Evolutionary conservation across 2,113 vertebrate genomes (phyloP).

Genomic region (Anarrhichthys ocellatus): DNA sequence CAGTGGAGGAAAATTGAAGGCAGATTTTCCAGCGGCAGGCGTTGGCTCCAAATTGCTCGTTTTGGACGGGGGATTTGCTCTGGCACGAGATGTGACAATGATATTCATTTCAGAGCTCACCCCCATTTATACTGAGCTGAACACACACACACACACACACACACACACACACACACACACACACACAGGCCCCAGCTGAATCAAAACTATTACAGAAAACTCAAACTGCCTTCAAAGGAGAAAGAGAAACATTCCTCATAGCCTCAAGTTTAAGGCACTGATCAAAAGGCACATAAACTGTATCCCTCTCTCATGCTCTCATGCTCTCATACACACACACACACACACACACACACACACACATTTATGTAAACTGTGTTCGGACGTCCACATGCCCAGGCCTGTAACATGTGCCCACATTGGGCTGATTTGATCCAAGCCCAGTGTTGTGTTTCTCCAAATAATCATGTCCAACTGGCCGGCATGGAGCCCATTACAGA

Average conservation of each 20-base stretch:
- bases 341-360: slow-evolving; percentile 20
- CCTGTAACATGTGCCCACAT: slow-evolving; percentile 42
- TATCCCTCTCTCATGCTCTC: slow-evolving; percentile 12
- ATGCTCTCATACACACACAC: slow-evolving; percentile 8
- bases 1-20: slow-evolving; percentile 78
- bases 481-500: slow-evolving; percentile 23
- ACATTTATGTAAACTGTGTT: slow-evolving; percentile 4
- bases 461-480: slow-evolving; percentile 58
- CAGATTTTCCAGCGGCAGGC: slow-evolving; percentile 77
- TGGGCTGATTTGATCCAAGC: slow-evolving; percentile 33
- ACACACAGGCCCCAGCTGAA: slow-evolving; percentile 31
- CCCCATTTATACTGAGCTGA: slow-evolving; percentile 59
- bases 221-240: slow-evolving; percentile 77
- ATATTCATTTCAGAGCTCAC: slow-evolving; percentile 57
- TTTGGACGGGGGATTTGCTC: slow-evolving; percentile 73
- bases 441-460: slow-evolving; percentile 53
- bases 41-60: slow-evolving; percentile 66
- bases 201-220: slow-evolving; percentile 79
- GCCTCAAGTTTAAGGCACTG: slow-evolving; percentile 59
- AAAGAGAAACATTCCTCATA: slow-evolving; percentile 63
- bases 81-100: slow-evolving; percentile 71
- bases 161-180: neutral
- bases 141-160: slow-evolving; percentile 31
- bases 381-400: slow-evolving; percentile 15
- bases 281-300: slow-evolving; percentile 62